These are phyloP conservation scores for Cettia cetti DNA, from an alignment of 2,113 vertebrate genomes.

Conservation along the genomic window DNA sequence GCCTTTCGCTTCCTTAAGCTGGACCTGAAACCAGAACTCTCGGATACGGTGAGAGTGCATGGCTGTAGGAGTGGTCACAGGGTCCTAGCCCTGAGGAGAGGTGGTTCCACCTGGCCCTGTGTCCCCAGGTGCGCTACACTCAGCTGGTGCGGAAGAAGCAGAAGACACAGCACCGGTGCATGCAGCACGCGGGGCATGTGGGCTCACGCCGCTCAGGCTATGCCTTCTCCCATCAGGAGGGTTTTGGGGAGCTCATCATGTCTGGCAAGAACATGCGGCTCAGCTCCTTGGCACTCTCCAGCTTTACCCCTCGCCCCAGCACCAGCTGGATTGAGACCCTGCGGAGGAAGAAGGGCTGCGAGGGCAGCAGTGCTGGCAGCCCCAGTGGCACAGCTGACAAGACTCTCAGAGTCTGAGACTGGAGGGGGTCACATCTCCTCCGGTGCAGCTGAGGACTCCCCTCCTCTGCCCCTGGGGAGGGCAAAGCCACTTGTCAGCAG, in stretches of 20 bases:
- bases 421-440: background rate
- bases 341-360: slow-evolving; percentile 78
- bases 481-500: background rate
- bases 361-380: slow-evolving; percentile 12
- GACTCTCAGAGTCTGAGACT: slow-evolving; percentile 55
- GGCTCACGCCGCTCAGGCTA: slow-evolving; percentile 87
- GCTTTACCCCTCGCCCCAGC: slow-evolving; percentile 81
- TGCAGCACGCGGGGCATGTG: slow-evolving; percentile 70
- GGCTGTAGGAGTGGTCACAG: rapidly evolving
- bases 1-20: slow-evolving; percentile 93
- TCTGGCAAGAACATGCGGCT: slow-evolving; percentile 95
- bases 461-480: background rate
- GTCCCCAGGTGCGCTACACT: slow-evolving; percentile 86
- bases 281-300: slow-evolving; percentile 83
- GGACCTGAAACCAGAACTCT: slow-evolving; percentile 88
- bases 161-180: slow-evolving; percentile 73
- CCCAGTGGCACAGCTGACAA: background rate
- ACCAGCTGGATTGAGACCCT: slow-evolving; percentile 90
- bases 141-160: slow-evolving; percentile 89
- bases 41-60: slow-evolving; percentile 80
- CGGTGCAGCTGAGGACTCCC: rapidly evolving
- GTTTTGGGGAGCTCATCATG: slow-evolving; percentile 93
- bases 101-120: background rate
- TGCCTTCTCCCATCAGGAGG: slow-evolving; percentile 93
- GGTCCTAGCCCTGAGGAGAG: background rate